Evolutionary conservation across 2,797 vertebrate genomes (phyloP).

Genomic region (Rhinogobio ventralis): DNA sequence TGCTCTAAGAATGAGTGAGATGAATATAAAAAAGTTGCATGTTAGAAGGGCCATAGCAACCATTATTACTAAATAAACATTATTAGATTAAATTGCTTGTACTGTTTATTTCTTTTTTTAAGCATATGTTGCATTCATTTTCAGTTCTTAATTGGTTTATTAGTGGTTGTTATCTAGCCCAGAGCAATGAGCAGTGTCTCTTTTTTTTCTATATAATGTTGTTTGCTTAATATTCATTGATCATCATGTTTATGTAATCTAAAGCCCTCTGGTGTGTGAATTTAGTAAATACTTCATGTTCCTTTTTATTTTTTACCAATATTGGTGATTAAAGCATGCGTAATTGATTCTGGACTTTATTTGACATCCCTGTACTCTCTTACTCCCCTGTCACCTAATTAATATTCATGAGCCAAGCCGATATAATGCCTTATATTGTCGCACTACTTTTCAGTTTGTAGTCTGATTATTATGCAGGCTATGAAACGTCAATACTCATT

Average conservation of each 20-base stretch:
- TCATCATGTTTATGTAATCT: constrained; percentile 30
- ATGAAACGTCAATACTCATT: background rate
- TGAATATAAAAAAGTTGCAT: constrained; percentile 15
- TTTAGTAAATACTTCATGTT: constrained; percentile 15
- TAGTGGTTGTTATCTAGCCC: background rate
- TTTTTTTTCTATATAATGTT: constrained; percentile 7
- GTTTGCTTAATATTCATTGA: constrained; percentile 25
- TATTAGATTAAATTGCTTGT: background rate
- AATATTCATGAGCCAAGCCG: constrained; percentile 2
- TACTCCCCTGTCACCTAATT: background rate
- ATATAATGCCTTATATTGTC: background rate
- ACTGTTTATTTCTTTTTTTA: background rate
- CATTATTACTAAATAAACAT: background rate
- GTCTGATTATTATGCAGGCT: background rate
- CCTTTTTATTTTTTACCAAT: constrained; percentile 17
- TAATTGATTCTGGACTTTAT: constrained; percentile 21
- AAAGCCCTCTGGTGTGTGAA: constrained; percentile 26
- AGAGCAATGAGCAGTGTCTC: background rate
- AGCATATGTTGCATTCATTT: background rate
- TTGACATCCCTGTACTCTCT: background rate
- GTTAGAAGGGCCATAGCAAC: background rate
- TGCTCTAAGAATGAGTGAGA: constrained; percentile 78
- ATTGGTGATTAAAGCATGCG: constrained; percentile 10
- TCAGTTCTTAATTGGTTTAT: background rate
- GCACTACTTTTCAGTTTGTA: background rate